A percentile compares a stretch with the other conserved stretches of the same genome.
Evolutionary conservation across 2,888 invertebrate genomes (phyloP).

Genomic region (Drosophila barbarae): DNA sequence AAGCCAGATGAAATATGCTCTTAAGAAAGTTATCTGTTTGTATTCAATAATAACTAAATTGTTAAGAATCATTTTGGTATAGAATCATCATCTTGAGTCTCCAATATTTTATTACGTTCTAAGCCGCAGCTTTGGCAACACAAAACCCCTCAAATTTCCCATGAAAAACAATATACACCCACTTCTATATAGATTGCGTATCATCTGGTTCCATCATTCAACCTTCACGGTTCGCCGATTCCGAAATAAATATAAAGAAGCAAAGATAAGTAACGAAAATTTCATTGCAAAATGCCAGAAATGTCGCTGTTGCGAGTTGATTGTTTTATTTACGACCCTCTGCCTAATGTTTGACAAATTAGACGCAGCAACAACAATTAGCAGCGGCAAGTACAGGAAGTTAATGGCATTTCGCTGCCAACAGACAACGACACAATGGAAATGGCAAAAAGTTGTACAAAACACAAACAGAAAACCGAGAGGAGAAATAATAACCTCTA

Average conservation of each 20-base stretch:
- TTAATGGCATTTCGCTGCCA: slow-evolving; percentile 57
- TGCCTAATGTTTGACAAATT: slow-evolving; percentile 71
- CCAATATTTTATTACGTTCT: not conserved
- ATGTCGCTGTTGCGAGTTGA: slow-evolving; percentile 58
- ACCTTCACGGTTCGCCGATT: slow-evolving; percentile 64
- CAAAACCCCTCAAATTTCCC: slow-evolving; percentile 11
- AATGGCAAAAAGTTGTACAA: slow-evolving; percentile 26
- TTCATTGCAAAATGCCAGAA: slow-evolving; percentile 62
- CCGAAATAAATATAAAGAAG: slow-evolving; percentile 34
- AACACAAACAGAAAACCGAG: not conserved
- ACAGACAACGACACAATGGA: slow-evolving; percentile 24
- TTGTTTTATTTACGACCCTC: slow-evolving; percentile 72
- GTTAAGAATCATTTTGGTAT: not conserved
- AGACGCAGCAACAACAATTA: slow-evolving; percentile 51
- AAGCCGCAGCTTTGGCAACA: not conserved
- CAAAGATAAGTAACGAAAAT: slow-evolving; percentile 14
- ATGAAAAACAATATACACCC: slow-evolving; percentile 12
- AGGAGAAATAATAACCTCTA: slow-evolving; percentile 36
- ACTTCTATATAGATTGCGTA: slow-evolving; percentile 10
- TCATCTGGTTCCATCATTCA: slow-evolving; percentile 25
- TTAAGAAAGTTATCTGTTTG: too few relatives aligned
- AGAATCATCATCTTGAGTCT: not conserved
- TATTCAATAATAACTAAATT: too few relatives aligned
- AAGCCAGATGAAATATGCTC: not conserved
- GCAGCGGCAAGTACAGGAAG: slow-evolving; percentile 55